These are phyloP conservation scores for Pinna nobilis DNA, from an alignment of 1,140 invertebrate genomes.

Conservation along the genomic window DNA sequence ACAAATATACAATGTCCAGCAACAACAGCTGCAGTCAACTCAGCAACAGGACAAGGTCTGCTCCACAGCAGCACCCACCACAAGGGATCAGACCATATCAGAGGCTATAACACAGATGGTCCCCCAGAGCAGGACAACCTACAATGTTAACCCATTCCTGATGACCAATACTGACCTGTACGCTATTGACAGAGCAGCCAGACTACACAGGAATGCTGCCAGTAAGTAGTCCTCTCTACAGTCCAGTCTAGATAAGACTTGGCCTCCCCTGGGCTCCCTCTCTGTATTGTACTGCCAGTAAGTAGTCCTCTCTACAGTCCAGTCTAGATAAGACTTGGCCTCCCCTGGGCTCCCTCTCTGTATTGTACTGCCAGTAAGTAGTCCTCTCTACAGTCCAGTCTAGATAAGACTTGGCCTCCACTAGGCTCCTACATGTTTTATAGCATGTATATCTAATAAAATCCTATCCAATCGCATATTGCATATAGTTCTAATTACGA, in stretches of 20 bases:
- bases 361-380: conserved; percentile 81
- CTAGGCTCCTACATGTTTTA: too few species aligned
- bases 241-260: too few species aligned
- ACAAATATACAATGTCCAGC: conserved; percentile 52
- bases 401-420: too few species aligned
- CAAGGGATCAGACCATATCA: conserved; percentile 6
- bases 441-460: too few species aligned
- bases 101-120: conserved; percentile 25
- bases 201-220: conserved; percentile 84
- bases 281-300: conserved; percentile 85
- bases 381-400: background rate
- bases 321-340: too few species aligned
- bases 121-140: conserved; percentile 21
- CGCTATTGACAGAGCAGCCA: conserved; percentile 84
- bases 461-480: too few species aligned
- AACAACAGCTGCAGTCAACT: conserved; percentile 36
- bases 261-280: too few species aligned
- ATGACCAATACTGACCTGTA: conserved; percentile 74
- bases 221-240: conserved; percentile 71
- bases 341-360: too few species aligned
- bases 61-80: conserved; percentile 23
- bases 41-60: conserved; percentile 47
- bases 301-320: background rate
- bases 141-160: conserved; percentile 60
- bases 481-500: too few species aligned